phyloP scores from a whole-genome alignment of 2,888 invertebrate species.

The Cephus spinipes region DNA sequence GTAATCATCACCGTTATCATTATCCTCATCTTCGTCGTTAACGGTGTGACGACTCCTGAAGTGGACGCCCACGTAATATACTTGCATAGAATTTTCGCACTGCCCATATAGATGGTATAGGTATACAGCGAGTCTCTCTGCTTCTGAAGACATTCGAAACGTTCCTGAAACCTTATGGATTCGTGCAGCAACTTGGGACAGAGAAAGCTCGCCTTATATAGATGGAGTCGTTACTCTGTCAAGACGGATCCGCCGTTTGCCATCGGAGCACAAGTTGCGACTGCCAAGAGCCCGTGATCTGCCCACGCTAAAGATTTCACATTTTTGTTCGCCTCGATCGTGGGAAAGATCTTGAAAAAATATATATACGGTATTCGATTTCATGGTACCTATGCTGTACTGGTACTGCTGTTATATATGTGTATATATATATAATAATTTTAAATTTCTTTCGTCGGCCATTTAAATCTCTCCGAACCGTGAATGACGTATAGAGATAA shows the following conservation, averaged over 20 bases:
- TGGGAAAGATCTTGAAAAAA: neutral
- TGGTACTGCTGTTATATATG: too few relatives aligned
- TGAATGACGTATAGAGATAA: constrained; percentile 4
- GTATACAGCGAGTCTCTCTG: neutral
- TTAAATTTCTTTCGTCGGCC: neutral
- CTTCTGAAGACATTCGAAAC: constrained; percentile 12
- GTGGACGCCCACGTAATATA: neutral
- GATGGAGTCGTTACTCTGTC: constrained; percentile 20
- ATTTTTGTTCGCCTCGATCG: neutral
- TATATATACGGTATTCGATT: neutral
- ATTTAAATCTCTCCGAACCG: neutral
- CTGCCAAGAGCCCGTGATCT: neutral
- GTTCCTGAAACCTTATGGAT: neutral
- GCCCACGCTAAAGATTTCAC: neutral
- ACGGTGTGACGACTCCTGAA: constrained; percentile 1
- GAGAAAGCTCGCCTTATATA: constrained; percentile 41
- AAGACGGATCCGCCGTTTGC: constrained; percentile 14
- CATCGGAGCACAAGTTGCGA: constrained; percentile 14
- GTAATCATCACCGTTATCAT: constrained; percentile 6
- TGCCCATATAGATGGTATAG: neutral
- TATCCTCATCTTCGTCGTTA: constrained; percentile 2
- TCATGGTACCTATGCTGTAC: neutral
- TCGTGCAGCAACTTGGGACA: neutral
- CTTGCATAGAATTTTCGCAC: neutral
- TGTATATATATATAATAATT: neutral